These are phyloP conservation scores for Protonemura montana DNA, from an alignment of 2,888 invertebrate genomes.

Conservation along the genomic window DNA sequence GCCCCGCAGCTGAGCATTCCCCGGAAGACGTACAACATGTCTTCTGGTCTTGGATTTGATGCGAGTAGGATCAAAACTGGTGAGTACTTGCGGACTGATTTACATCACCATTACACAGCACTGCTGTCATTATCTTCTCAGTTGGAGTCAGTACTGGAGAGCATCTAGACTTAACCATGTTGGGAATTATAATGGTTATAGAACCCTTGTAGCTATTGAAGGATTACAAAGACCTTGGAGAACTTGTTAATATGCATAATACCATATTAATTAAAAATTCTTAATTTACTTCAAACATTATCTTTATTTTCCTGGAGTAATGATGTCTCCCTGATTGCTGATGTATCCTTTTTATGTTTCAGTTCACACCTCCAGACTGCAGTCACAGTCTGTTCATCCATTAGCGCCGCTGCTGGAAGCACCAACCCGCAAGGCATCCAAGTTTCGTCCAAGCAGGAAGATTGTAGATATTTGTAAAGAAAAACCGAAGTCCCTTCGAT, in stretches of 20 bases:
- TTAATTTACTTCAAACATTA: too few relatives aligned
- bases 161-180: too few relatives aligned
- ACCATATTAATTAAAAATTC: too few relatives aligned
- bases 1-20: background rate
- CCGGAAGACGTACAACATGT: background rate
- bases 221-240: too few relatives aligned
- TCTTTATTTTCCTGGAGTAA: too few relatives aligned
- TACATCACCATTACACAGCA: too few relatives aligned
- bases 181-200: too few relatives aligned
- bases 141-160: too few relatives aligned
- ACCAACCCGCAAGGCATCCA: background rate
- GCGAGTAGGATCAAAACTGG: background rate
- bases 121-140: too few relatives aligned
- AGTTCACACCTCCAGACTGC: background rate
- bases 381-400: background rate
- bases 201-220: too few relatives aligned
- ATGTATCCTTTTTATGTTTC: background rate
- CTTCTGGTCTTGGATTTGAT: background rate
- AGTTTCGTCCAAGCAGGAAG: constrained; percentile 25
- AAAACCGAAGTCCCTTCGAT: background rate
- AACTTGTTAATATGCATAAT: too few relatives aligned
- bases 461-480: background rate
- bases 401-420: background rate
- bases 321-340: background rate
- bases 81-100: background rate